Evolutionary conservation across 2,888 invertebrate genomes (phyloP).

Genomic region (Drosophila bunnanda): DNA sequence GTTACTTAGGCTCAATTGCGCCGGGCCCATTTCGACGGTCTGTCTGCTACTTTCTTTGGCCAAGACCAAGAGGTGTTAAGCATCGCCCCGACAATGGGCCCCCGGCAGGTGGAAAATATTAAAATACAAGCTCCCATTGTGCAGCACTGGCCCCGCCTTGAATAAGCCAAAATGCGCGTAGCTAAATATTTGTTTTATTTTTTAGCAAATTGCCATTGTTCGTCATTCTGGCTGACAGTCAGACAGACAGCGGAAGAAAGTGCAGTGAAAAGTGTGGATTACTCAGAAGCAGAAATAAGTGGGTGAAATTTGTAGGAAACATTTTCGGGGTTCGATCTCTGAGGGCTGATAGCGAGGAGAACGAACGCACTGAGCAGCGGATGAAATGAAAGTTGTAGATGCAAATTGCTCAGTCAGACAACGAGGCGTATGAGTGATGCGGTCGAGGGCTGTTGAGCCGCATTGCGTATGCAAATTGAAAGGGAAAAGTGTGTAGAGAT

Average conservation of each 20-base stretch:
- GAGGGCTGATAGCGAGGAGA: constrained; percentile 60
- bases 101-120: constrained; percentile 61
- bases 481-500: constrained; percentile 46
- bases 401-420: constrained; percentile 65
- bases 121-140: constrained; percentile 46
- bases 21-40: constrained; percentile 48
- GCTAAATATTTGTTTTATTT: constrained; percentile 74
- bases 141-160: constrained; percentile 38
- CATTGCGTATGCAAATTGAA: constrained; percentile 57
- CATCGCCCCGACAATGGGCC: constrained; percentile 58
- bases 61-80: constrained; percentile 53
- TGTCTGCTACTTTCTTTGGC: constrained; percentile 66
- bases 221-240: constrained; percentile 57
- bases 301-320: constrained; percentile 74
- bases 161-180: constrained; percentile 69
- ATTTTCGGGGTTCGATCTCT: constrained; percentile 57
- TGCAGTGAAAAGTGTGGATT: constrained; percentile 71
- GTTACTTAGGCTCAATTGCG: constrained; percentile 60
- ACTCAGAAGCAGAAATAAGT: constrained; percentile 57
- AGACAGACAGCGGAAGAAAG: constrained; percentile 59
- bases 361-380: constrained; percentile 41
- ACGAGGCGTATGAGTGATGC: constrained; percentile 67
- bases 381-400: constrained; percentile 72
- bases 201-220: constrained; percentile 74
- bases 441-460: constrained; percentile 31